Evolutionary conservation across 1,140 invertebrate genomes (phyloP), one percentile per base, ranked within the genome.

Genomic region (Rhagoletis zephyria): DNA sequence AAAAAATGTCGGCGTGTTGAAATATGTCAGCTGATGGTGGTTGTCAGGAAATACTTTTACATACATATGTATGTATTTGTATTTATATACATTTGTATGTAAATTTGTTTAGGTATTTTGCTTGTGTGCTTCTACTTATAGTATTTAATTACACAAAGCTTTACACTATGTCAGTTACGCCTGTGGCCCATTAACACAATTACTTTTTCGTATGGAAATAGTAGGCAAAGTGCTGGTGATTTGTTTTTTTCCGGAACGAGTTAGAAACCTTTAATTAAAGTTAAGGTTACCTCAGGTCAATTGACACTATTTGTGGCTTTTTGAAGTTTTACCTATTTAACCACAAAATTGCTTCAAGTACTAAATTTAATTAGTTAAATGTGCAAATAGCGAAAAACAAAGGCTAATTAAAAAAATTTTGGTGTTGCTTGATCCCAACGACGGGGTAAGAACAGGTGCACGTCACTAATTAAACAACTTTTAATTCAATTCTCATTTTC

Each of bases 301-400:
- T 67, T 7, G 42, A 67, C 30, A 30, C 65, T 67, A 42, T 67
- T 74, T 74, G 67, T 0, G 67, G 14, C 67, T 48, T 74, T 45
- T 74, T 6, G 67, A 42, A 48, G 14, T 48, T 14, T 45, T 74
- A 42, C 14, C 9, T 42, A 74, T 74, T 74, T 10, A n/a, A 45
- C 67, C 67, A 48, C 67, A 48, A 10, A 74, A 74, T 12, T 45
- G 14, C 42, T 4, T 14, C 4, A 14, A 74, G 12, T 74, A 14
- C 67, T 45, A 48, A 74, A 74, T 74, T 74, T 74, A 74, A 74
- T 74, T 74, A 74, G 67, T 74, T 45, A 74, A 74, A 74, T 74
- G 67, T 74, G 42, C 14, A 14, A 63, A 14, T 1, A 63, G 1
- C 67, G 14, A 74, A 67, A 42, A 42, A 9, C 67, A 14, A 67